Evolutionary conservation across 2,113 vertebrate genomes (phyloP).

Genomic region (Benitochromis conjunctus): DNA sequence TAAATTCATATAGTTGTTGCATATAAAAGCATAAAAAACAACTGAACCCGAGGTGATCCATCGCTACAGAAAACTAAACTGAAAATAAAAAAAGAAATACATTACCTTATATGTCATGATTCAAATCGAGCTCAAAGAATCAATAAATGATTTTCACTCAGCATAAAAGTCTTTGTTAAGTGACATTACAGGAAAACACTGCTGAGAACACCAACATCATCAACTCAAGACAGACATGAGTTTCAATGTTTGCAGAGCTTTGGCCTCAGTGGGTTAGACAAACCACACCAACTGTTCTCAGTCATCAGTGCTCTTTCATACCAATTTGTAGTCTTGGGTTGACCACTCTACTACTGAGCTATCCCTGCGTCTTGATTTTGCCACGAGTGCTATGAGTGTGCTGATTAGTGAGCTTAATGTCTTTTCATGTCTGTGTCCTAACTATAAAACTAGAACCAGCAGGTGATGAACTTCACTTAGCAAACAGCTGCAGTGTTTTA

Average conservation of each 20-base stretch:
- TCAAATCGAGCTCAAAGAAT: background rate
- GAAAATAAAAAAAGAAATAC: background rate
- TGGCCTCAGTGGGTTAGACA: background rate
- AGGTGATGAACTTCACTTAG: background rate
- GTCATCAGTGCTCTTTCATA: background rate
- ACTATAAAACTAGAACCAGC: background rate
- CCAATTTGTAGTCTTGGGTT: too few species aligned
- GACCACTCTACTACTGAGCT: too few species aligned
- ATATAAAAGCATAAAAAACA: background rate
- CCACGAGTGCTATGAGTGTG: background rate
- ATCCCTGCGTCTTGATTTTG: too few species aligned
- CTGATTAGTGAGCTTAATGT: background rate
- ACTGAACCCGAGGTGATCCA: background rate
- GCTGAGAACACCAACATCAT: background rate
- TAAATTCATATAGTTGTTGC: background rate
- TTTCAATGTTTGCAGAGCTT: background rate
- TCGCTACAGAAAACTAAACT: background rate
- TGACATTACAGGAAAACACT: background rate
- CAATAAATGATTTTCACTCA: background rate
- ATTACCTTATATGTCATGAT: background rate
- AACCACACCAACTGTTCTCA: background rate
- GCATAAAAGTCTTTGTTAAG: background rate
- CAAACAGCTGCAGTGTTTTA: background rate
- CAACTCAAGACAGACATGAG: background rate
- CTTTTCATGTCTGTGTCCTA: background rate